Conservation (phyloP, 1,140 invertebrate species). For the Pectinophora gossypiella region DNA sequence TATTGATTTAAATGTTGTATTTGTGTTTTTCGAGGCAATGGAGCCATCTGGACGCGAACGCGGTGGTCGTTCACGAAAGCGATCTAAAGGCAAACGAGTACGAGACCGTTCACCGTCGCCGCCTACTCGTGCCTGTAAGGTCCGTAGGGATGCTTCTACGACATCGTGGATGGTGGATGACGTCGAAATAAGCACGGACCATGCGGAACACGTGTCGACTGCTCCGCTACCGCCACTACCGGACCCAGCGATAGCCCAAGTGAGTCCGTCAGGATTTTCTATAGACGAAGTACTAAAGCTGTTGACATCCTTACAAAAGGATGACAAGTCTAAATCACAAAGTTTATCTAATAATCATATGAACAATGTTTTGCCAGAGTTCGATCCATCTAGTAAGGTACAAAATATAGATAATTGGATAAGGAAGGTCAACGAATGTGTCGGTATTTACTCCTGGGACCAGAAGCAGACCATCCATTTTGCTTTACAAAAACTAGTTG, state of each 20-base stretch:
- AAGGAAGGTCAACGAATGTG: not conserved
- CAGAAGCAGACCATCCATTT: slow-evolving; percentile 15
- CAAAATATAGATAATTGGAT: not conserved
- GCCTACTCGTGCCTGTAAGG: too few species aligned
- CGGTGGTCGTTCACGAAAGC: too few species aligned
- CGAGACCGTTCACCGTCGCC: not conserved
- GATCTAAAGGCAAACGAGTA: not conserved
- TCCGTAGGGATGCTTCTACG: not conserved
- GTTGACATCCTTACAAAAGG: not conserved
- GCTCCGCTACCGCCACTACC: not conserved
- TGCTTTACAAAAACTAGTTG: slow-evolving; percentile 13
- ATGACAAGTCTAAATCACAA: not conserved
- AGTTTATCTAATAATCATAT: not conserved
- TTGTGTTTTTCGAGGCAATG: too few species aligned
- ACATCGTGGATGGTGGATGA: not conserved
- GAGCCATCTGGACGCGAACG: too few species aligned
- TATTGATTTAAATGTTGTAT: too few species aligned
- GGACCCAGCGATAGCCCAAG: not conserved
- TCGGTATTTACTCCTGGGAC: slow-evolving; percentile 5
- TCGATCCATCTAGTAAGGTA: not conserved
- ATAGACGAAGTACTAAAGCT: not conserved
- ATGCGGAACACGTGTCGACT: not conserved
- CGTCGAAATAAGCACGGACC: not conserved
- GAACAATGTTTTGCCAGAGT: not conserved
- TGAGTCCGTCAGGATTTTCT: not conserved